Evolutionary conservation across 1,140 invertebrate species (phyloP).

Genomic region (Trigoniulus corallinus): DNA sequence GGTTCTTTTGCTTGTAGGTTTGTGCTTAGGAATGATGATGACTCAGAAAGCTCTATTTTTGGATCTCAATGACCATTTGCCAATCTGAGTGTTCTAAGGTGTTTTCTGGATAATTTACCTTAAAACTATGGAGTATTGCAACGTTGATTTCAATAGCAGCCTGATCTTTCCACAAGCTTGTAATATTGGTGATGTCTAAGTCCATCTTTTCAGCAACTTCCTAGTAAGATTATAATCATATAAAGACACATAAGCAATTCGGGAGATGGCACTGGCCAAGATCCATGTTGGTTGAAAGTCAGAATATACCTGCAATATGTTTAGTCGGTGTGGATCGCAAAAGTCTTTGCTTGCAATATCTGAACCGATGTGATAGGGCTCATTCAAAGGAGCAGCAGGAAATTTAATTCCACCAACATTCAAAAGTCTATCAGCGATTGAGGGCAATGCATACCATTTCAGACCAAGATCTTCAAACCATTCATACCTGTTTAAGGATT

Average conservation of each 20-base stretch:
- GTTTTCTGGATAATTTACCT: constrained; percentile 32
- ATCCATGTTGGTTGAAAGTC: no score
- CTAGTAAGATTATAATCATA: no score
- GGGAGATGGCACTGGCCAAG: no score
- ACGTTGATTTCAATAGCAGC: constrained; percentile 77
- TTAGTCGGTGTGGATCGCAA: constrained; percentile 21
- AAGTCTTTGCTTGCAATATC: constrained; percentile 24
- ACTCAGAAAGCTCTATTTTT: no score
- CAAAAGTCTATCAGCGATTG: constrained; percentile 23
- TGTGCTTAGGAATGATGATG: no score
- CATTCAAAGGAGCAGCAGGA: constrained; percentile 23
- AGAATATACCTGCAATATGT: constrained; percentile 20
- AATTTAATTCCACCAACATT: constrained; percentile 23
- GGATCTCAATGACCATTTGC: no score
- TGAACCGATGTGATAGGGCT: constrained; percentile 21
- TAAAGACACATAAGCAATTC: no score
- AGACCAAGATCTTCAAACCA: constrained; percentile 23
- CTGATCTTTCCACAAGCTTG: constrained; percentile 82
- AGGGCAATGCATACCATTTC: constrained; percentile 24
- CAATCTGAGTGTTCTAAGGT: no score
- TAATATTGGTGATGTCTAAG: constrained; percentile 61
- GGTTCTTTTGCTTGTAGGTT: no score
- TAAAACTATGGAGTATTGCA: constrained; percentile 81
- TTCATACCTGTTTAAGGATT: constrained; percentile 14
- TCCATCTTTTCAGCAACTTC: constrained; percentile 71